Base-by-base conservation (phyloP, 1,140 invertebrate species). In the Saccostrea echinata region DNA sequence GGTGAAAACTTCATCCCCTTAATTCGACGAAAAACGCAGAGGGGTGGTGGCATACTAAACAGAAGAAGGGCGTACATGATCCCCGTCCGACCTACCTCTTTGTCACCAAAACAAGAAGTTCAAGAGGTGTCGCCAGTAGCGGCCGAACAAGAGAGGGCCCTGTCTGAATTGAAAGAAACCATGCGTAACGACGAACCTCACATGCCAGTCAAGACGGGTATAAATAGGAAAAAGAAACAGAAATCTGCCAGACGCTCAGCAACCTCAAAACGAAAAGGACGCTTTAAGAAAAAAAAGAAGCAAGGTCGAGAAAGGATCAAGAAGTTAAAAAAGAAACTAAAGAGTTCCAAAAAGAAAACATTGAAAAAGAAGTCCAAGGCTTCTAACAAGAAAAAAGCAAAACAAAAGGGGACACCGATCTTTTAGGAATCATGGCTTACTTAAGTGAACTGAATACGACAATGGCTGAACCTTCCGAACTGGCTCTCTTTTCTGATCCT, bases 341-440 rank as follows among this genome's bases (percentile, higher is more conserved):
- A 30, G 64, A 71, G 43, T 43, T 43, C 43, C 43, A 43, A 71
- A 71, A 71, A 71, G 27, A 71, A 71, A 24, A 71, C 24, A 13
- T 30, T 71, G 24, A 53, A 84, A 84, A 24, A 53, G 8, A 84
- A 80, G 55, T 57, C 21, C 64, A 84, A 83, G 84, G 84, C 24
- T 35, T 35, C 64, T 71, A 57, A 35, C 84, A 86, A 71, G 21
- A 51, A 80, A 86, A 71, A 71, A 13, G 0, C n/a, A 6, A 71
- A 13, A 84, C 84, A 53, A 35, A 85, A 84, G 24, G 18, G n/a
- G 68, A 71, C 64, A 43, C 24, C 85, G 80, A 35, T 35, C 51
- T 64, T 84, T 85, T 12, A 71, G 24, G 27, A 71, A 89, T 53
- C 55, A 86, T 90, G 84, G 76, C 85, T 51, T 89, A 76, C 88